Conservation (phyloP, 2,797 vertebrate genomes). For the Platyrinchus mystaceus region DNA sequence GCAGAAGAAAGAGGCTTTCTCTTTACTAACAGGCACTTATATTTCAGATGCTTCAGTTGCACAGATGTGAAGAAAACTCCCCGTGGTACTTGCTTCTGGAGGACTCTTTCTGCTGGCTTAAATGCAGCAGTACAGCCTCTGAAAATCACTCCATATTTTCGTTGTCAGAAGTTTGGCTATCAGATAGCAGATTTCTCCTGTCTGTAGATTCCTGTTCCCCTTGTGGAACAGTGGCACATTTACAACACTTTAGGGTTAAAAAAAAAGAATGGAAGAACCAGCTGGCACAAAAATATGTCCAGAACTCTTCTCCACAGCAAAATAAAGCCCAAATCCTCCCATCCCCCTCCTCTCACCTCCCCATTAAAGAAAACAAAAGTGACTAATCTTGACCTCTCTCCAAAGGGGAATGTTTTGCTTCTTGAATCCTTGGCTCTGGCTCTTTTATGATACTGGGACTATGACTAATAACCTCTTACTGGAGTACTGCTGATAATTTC, state of each 20-base stretch:
- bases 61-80: slow-evolving; percentile 44
- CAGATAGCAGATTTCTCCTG: slow-evolving; percentile 14
- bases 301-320: not conserved
- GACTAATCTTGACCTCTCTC: slow-evolving; percentile 63
- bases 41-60: slow-evolving; percentile 9
- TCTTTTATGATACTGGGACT: slow-evolving; percentile 59
- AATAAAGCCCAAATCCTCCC: not conserved
- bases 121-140: not conserved
- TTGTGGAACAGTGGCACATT: not conserved
- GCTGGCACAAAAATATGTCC: slow-evolving; percentile 21
- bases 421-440: slow-evolving; percentile 62
- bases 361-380: slow-evolving; percentile 48
- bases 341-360: not conserved
- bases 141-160: slow-evolving; percentile 17
- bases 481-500: slow-evolving; percentile 68
- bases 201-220: not conserved
- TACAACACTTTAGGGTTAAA: slow-evolving; percentile 39
- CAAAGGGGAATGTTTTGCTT: slow-evolving; percentile 64
- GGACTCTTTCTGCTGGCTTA: slow-evolving; percentile 25
- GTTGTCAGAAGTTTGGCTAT: slow-evolving; percentile 39
- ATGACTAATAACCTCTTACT: slow-evolving; percentile 67
- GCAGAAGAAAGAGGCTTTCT: not conserved
- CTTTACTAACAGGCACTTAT: not conserved
- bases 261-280: not conserved
- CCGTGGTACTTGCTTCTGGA: not conserved